Evolutionary conservation across 2,113 vertebrate species (phyloP).

Genomic region (Clarias batrachus): DNA sequence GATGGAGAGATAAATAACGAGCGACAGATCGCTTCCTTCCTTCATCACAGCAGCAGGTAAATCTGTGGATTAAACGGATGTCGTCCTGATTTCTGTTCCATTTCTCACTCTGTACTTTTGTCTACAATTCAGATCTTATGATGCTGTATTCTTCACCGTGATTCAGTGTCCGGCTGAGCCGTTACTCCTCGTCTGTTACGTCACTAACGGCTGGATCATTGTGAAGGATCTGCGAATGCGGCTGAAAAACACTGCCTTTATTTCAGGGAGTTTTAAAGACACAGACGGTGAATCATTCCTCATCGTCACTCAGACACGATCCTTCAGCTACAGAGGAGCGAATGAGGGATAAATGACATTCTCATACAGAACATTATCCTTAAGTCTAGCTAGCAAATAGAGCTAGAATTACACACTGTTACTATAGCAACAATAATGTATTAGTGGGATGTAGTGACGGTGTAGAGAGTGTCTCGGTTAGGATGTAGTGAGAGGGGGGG

Average conservation of each 20-base stretch:
- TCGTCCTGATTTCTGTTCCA: background rate
- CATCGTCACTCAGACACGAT: background rate
- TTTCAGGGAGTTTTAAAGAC: background rate
- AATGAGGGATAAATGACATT: background rate
- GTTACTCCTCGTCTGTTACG: background rate
- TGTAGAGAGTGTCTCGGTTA: background rate
- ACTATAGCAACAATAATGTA: background rate
- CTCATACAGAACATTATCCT: background rate
- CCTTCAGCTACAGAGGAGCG: background rate
- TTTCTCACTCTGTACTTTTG: conserved; percentile 8
- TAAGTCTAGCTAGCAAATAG: background rate
- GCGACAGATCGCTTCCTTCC: background rate
- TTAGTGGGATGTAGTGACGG: background rate
- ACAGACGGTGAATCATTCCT: background rate
- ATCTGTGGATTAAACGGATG: background rate
- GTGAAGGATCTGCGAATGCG: background rate
- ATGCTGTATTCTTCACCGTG: background rate
- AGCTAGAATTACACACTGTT: background rate
- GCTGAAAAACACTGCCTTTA: background rate
- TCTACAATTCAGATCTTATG: background rate
- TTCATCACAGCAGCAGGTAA: background rate
- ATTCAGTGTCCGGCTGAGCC: background rate
- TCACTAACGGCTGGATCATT: background rate
- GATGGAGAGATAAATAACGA: conserved; percentile 3
- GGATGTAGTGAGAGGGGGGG: too few species aligned